Evolutionary conservation across 2,888 invertebrate species (phyloP).

Genomic region (Fragum sueziense): DNA sequence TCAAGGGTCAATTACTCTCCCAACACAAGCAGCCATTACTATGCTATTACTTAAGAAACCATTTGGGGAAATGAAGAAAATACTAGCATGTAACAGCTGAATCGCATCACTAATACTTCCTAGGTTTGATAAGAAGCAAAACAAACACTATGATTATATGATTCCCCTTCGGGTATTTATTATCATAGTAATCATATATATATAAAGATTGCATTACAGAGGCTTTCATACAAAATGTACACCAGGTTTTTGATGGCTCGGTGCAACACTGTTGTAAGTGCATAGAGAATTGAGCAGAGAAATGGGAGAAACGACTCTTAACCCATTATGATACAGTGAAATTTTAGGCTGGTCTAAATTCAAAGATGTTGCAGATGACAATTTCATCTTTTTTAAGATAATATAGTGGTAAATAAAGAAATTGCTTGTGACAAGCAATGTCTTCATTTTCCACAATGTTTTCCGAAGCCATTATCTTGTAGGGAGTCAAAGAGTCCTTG

Average conservation of each 20-base stretch:
- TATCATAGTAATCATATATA: slow-evolving; percentile 29
- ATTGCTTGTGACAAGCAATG: too few species aligned
- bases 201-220: slow-evolving; percentile 48
- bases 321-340: too few species aligned
- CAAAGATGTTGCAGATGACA: too few species aligned
- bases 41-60: background rate
- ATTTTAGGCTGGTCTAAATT: too few species aligned
- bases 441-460: too few species aligned
- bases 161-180: slow-evolving; percentile 34
- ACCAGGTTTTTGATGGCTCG: background rate
- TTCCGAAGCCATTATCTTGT: too few species aligned
- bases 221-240: slow-evolving; percentile 20
- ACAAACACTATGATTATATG: background rate
- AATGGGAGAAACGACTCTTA: too few species aligned
- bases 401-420: too few species aligned
- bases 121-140: background rate
- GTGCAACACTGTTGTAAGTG: background rate
- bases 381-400: too few species aligned
- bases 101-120: background rate
- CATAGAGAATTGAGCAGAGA: background rate
- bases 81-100: background rate
- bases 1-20: background rate
- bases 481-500: too few species aligned
- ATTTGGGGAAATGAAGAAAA: background rate
- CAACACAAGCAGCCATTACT: background rate